phyloP scores from a whole-genome alignment of 2,888 invertebrate genomes.

The Slavum lentiscoides region DNA sequence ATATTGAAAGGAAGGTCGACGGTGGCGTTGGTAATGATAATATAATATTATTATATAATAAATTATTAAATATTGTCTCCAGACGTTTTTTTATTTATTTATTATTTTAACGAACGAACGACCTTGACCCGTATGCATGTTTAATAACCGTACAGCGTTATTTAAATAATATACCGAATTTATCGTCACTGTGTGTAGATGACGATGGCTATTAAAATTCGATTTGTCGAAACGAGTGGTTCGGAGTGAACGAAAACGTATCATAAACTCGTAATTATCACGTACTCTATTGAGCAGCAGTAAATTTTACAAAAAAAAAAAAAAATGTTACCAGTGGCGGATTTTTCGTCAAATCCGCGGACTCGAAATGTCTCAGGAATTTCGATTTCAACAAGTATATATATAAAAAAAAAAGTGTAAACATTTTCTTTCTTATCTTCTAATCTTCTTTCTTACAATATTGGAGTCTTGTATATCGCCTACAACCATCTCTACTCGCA shows the following conservation, averaged over 20 bases:
- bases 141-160: conserved; percentile 20
- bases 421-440: too few species aligned
- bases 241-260: too few species aligned
- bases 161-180: background rate
- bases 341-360: too few species aligned
- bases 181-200: too few species aligned
- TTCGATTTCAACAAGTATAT: too few species aligned
- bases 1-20: conserved; percentile 29
- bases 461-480: too few species aligned
- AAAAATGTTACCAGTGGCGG: too few species aligned
- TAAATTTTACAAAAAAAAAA: too few species aligned
- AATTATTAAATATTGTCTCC: conserved; percentile 32
- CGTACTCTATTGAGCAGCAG: background rate
- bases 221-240: background rate
- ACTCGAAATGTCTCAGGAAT: too few species aligned
- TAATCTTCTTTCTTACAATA: too few species aligned
- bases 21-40: background rate
- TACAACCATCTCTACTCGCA: too few species aligned
- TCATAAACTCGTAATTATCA: background rate
- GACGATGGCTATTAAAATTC: background rate
- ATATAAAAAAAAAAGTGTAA: too few species aligned
- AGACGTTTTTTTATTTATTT: conserved; percentile 20
- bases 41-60: background rate
- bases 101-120: conserved; percentile 1
- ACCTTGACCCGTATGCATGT: conserved; percentile 32